phyloP scores from a whole-genome alignment of 2,888 invertebrate genomes.

The Agrotis segetum region DNA sequence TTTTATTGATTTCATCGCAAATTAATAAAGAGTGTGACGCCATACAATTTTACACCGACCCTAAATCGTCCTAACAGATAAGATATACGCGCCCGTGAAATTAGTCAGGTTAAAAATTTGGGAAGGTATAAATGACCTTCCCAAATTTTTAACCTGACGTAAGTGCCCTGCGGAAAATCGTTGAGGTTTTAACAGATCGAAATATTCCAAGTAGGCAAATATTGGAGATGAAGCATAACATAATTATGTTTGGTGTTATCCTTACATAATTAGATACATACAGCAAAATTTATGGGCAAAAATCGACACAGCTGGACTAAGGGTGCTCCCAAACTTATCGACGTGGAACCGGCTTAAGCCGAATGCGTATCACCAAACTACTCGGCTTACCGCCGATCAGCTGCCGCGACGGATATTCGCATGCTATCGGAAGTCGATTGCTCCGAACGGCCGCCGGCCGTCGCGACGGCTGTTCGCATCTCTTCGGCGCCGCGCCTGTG shows the following conservation, averaged over 20 bases:
- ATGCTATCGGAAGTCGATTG: no score
- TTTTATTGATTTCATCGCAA: background rate
- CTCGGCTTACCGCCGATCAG: no score
- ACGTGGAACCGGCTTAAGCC: no score
- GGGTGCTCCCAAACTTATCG: no score
- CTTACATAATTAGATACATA: background rate
- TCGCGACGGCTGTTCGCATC: no score
- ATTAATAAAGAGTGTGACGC: background rate
- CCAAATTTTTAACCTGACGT: no score
- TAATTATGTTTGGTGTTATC: no score
- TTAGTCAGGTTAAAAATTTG: background rate
- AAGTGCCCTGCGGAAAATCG: background rate
- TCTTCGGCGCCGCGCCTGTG: no score
- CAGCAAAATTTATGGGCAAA: background rate
- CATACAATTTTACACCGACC: background rate
- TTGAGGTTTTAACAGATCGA: background rate
- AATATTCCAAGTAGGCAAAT: background rate
- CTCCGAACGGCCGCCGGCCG: no score
- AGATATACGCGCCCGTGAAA: slow-evolving; percentile 1
- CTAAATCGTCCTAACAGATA: background rate
- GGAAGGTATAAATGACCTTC: no score
- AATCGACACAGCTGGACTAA: background rate
- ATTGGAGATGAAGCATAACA: background rate
- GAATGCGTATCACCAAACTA: no score
- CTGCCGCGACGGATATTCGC: no score